A percentile compares a stretch with the other conserved stretches of the same genome.
Evolutionary conservation across 2,797 vertebrate species (phyloP).

Genomic region (Gobio occitaniae): DNA sequence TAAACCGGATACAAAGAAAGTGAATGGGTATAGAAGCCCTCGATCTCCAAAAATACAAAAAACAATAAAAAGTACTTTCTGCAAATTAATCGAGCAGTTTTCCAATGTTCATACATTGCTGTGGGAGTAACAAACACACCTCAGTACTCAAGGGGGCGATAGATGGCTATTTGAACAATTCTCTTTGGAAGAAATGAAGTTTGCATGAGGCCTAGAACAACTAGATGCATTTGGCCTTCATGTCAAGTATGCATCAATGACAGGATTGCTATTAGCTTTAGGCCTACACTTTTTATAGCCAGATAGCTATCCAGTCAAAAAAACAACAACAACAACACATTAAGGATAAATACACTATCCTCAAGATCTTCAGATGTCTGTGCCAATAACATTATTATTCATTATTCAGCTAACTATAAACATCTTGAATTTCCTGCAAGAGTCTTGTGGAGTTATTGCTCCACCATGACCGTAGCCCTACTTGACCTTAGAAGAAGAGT

Average conservation of each 20-base stretch:
- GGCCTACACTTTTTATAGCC: too few relatives aligned
- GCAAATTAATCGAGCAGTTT: background rate
- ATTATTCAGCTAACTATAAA: slow-evolving; percentile 4
- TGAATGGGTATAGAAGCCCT: background rate
- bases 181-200: background rate
- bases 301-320: background rate
- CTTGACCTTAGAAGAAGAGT: slow-evolving; percentile 4
- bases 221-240: background rate
- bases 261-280: background rate
- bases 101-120: background rate
- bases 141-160: background rate
- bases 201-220: background rate
- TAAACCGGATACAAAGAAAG: background rate
- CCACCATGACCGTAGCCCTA: background rate
- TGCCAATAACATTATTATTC: background rate
- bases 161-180: background rate
- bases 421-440: background rate
- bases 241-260: background rate
- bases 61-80: background rate
- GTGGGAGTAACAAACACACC: too few relatives aligned
- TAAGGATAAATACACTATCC: too few relatives aligned
- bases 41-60: background rate
- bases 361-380: background rate
- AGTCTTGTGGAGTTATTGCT: background rate
- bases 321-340: background rate